phyloP scores from a whole-genome alignment of 2,888 invertebrate genomes.

The Nasonovia ribisnigri region DNA sequence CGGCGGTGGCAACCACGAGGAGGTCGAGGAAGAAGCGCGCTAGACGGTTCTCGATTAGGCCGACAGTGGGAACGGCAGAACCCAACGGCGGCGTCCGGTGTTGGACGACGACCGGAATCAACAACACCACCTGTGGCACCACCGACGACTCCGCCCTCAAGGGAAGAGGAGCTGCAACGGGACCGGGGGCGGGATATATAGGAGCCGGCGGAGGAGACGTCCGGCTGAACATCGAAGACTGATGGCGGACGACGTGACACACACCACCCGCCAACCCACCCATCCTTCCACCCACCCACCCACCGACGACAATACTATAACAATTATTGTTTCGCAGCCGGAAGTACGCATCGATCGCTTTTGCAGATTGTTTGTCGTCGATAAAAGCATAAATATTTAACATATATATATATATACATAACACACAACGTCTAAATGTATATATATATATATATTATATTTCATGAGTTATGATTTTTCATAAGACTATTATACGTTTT shows the following conservation, averaged over 20 bases:
- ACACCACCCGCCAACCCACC: neutral
- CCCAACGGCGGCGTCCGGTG: neutral
- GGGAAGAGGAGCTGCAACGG: neutral
- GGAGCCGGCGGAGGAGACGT: slow-evolving; percentile 20
- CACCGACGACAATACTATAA: neutral
- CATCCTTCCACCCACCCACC: neutral
- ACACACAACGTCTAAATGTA: neutral
- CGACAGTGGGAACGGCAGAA: neutral
- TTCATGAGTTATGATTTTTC: neutral
- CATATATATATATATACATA: neutral
- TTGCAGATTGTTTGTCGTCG: neutral
- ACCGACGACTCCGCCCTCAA: neutral
- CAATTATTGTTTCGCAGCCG: neutral
- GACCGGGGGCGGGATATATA: neutral
- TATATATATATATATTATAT: neutral
- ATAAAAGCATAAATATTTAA: neutral
- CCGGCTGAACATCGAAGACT: slow-evolving; percentile 63
- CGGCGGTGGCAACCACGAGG: neutral
- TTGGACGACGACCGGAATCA: neutral
- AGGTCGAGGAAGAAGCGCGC: slow-evolving; percentile 46
- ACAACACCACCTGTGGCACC: neutral
- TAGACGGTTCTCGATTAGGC: slow-evolving; percentile 56
- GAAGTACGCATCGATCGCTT: neutral
- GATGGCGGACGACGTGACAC: neutral
- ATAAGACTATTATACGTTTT: neutral